Evolutionary conservation across 2,888 invertebrate species (phyloP).

Genomic region (Drosophila bunnanda): DNA sequence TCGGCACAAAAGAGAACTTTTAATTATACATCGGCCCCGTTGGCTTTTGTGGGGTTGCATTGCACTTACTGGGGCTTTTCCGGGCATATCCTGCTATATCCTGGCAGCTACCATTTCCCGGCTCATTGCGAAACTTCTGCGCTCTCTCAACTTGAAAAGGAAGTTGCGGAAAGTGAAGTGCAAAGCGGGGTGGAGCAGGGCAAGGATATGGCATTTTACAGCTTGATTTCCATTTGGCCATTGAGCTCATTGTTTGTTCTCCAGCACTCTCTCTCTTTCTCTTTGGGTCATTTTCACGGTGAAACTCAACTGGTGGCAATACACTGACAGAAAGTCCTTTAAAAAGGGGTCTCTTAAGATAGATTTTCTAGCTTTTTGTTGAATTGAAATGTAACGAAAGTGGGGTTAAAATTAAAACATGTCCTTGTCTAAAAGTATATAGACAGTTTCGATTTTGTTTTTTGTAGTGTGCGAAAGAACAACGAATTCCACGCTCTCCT

Average conservation of each 20-base stretch:
- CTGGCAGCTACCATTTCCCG: conserved; percentile 57
- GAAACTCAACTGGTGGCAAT: conserved; percentile 48
- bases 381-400: background rate
- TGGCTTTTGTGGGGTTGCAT: conserved; percentile 20
- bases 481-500: background rate
- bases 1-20: conserved; percentile 41
- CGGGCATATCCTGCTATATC: conserved; percentile 51
- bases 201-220: conserved; percentile 56
- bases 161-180: conserved; percentile 15
- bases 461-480: background rate
- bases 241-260: conserved; percentile 58
- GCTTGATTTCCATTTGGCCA: conserved; percentile 69
- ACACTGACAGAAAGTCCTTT: background rate
- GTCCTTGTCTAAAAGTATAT: too few species aligned
- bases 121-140: conserved; percentile 61
- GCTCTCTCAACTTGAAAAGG: conserved; percentile 27
- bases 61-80: conserved; percentile 42
- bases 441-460: too few species aligned
- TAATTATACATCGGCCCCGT: conserved; percentile 39
- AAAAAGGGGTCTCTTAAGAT: background rate
- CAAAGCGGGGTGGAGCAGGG: conserved; percentile 9
- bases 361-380: background rate
- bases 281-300: conserved; percentile 13
- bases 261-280: conserved; percentile 37
- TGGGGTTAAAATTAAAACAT: too few species aligned